Conservation (phyloP, 2,888 invertebrate genomes). For the Entomobrya proxima region DNA sequence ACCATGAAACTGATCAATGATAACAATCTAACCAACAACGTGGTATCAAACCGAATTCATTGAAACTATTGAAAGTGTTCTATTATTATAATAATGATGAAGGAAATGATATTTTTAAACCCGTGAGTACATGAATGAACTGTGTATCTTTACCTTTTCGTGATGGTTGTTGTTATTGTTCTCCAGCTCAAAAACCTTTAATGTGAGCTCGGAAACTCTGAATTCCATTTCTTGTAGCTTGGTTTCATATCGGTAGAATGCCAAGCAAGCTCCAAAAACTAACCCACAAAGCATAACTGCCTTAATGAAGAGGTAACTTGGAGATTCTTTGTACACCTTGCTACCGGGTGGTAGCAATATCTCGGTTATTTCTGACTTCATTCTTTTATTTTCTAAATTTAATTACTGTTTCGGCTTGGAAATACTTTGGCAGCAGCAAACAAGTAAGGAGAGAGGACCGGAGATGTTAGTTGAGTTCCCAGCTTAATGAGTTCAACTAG, state of each 20-base stretch:
- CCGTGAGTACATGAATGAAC: neutral
- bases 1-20: too few relatives aligned
- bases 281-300: conserved; percentile 53
- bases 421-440: neutral
- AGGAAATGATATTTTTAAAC: too few relatives aligned
- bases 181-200: conserved; percentile 37
- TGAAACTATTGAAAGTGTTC: too few relatives aligned
- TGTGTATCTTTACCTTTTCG: conserved; percentile 28
- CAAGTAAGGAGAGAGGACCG: neutral
- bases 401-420: neutral
- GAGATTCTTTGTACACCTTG: conserved; percentile 57
- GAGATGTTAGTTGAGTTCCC: neutral
- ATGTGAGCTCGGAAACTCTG: conserved; percentile 36
- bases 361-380: conserved; percentile 59
- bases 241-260: conserved; percentile 61
- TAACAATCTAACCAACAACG: too few relatives aligned
- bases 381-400: conserved; percentile 2
- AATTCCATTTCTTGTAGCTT: conserved; percentile 54
- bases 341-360: conserved; percentile 57
- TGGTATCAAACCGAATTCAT: too few relatives aligned
- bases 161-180: neutral
- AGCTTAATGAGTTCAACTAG: conserved; percentile 42
- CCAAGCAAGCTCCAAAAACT: conserved; percentile 48
- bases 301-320: conserved; percentile 43
- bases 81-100: too few relatives aligned